Percentiles rank a stretch among this genome's conserved stretches.
These are phyloP conservation scores for Galeopterus variegatus DNA, from an alignment of 2,113 vertebrate species.

Conservation along the genomic window DNA sequence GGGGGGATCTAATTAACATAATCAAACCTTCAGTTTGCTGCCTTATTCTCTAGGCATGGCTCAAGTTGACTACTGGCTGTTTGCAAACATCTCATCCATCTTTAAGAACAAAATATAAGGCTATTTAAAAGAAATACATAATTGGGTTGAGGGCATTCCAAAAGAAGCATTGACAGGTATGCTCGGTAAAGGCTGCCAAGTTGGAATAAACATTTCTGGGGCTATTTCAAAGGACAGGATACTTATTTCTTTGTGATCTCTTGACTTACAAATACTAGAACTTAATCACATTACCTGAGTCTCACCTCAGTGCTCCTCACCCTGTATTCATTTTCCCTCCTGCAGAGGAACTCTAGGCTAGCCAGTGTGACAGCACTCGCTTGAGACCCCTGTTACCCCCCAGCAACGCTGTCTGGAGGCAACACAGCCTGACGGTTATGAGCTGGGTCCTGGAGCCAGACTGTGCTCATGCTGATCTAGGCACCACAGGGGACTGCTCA, in stretches of 20 bases:
- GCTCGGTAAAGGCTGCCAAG: not conserved
- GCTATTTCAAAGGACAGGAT: slow-evolving; percentile 20
- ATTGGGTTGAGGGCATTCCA: not conserved
- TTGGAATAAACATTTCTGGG: not conserved
- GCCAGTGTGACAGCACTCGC: not conserved
- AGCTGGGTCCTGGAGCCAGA: not conserved
- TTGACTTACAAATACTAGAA: slow-evolving; percentile 27
- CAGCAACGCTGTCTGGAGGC: not conserved
- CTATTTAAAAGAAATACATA: slow-evolving; percentile 36
- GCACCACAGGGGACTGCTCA: not conserved
- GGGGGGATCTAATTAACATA: not conserved
- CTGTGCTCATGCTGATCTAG: not conserved
- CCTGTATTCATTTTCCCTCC: slow-evolving; percentile 53
- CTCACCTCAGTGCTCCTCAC: not conserved
- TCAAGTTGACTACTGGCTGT: not conserved
- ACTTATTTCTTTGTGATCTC: slow-evolving; percentile 26
- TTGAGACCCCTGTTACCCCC: not conserved
- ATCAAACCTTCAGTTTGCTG: not conserved
- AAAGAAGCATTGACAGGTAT: not conserved
- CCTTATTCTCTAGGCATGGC: not conserved
- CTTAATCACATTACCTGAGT: slow-evolving; percentile 25
- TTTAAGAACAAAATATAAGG: not conserved
- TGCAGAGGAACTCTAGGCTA: not conserved
- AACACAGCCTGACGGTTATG: not conserved
- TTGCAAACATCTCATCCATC: slow-evolving; percentile 38